Conservation (phyloP, 2,113 vertebrate genomes). For the Carassius gibelio region DNA sequence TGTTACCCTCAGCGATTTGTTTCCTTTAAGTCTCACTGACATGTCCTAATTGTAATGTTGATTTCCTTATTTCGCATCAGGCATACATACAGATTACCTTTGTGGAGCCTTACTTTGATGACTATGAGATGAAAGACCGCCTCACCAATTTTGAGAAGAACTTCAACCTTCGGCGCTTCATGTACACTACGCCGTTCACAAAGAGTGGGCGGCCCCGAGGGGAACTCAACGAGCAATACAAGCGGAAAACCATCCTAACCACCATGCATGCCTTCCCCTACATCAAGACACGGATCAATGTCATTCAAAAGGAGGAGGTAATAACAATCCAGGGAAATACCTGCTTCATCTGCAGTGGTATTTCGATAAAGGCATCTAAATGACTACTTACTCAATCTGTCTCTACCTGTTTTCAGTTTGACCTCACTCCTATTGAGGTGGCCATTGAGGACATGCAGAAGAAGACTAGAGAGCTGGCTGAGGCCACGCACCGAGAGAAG, state of each 20-base stretch:
- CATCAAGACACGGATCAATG: slow-evolving; percentile 91
- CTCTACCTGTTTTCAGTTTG: slow-evolving; percentile 75
- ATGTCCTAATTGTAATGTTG: neutral
- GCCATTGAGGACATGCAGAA: slow-evolving; percentile 99
- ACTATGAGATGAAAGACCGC: slow-evolving; percentile 98
- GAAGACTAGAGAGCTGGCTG: slow-evolving; percentile 91
- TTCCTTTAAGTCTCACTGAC: neutral
- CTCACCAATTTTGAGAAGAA: slow-evolving; percentile 97
- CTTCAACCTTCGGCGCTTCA: slow-evolving; percentile 92
- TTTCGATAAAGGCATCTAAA: neutral
- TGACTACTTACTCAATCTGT: neutral
- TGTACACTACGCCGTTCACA: slow-evolving; percentile 97
- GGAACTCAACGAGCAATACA: slow-evolving; percentile 91
- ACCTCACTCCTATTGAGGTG: slow-evolving; percentile 95
- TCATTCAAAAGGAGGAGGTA: slow-evolving; percentile 97
- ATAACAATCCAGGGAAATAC: neutral
- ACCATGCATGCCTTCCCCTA: slow-evolving; percentile 97
- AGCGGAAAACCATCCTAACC: slow-evolving; percentile 94
- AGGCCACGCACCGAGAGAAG: slow-evolving; percentile 88
- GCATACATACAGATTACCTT: slow-evolving; percentile 97
- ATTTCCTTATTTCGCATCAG: slow-evolving; percentile 66
- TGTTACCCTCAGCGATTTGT: neutral
- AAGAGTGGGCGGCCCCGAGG: slow-evolving; percentile 91
- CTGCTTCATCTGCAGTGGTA: neutral
- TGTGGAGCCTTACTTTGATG: slow-evolving; percentile 96